A percentile compares a stretch with the other conserved stretches of the same genome.
These are phyloP conservation scores for Syngnathus scovelli DNA, from an alignment of 2,113 vertebrate species.

Conservation along the genomic window DNA sequence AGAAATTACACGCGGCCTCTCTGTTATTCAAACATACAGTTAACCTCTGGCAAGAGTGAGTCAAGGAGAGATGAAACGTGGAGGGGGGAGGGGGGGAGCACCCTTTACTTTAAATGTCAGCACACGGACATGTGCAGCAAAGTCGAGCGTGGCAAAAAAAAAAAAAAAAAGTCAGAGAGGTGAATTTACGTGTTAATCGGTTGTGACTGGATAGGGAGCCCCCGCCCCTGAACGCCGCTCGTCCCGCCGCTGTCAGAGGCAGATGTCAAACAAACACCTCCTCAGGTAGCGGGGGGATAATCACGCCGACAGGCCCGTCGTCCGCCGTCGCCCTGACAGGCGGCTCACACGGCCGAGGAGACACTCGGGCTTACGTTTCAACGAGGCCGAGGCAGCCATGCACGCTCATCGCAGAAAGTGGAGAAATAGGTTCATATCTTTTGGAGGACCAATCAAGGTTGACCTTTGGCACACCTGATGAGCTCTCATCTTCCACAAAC, in stretches of 20 bases:
- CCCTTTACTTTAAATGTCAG: conserved; percentile 58
- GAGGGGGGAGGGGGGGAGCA: neutral
- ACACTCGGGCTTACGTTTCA: neutral
- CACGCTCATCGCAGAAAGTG: neutral
- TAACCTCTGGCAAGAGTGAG: conserved; percentile 65
- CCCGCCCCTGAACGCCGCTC: conserved; percentile 58
- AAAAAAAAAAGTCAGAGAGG: conserved; percentile 58
- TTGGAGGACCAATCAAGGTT: too few species aligned
- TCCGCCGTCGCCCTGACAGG: conserved; percentile 74
- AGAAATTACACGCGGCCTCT: conserved; percentile 41
- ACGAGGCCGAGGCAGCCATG: neutral
- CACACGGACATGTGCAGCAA: conserved; percentile 56
- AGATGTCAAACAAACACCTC: conserved; percentile 84
- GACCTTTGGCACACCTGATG: neutral
- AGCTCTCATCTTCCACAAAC: neutral
- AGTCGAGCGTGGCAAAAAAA: conserved; percentile 29
- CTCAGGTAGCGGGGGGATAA: conserved; percentile 78
- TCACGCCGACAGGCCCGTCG: conserved; percentile 78
- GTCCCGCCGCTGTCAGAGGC: conserved; percentile 77
- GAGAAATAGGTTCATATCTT: neutral
- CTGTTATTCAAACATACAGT: conserved; percentile 62
- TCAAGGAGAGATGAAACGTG: conserved; percentile 52
- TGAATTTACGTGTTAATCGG: conserved; percentile 74
- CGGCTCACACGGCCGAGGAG: conserved; percentile 19
- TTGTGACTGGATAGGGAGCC: conserved; percentile 73